Percentiles rank a stretch among this genome's conserved stretches.
Evolutionary conservation across 2,797 vertebrate genomes (phyloP).

Genomic region (Sebastes diploproa): DNA sequence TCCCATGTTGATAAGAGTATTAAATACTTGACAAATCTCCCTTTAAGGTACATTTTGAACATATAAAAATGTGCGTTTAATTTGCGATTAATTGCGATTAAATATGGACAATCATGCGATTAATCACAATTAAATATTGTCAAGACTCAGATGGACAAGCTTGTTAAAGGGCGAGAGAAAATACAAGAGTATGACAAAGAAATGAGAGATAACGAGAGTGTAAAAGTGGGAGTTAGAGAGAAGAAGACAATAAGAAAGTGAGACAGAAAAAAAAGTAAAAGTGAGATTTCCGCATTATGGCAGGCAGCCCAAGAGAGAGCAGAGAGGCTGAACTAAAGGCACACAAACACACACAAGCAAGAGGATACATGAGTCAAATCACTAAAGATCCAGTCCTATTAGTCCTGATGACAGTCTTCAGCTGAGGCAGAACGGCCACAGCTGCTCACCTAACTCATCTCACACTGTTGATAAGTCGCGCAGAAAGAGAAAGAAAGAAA

Average conservation of each 20-base stretch:
- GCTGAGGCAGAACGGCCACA: constrained; percentile 21
- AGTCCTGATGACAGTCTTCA: constrained; percentile 37
- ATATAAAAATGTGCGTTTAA: too few species aligned
- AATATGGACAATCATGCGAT: too few species aligned
- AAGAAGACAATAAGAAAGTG: neutral
- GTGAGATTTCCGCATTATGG: constrained; percentile 64
- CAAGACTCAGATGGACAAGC: neutral
- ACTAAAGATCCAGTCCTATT: constrained; percentile 52
- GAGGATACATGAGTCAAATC: constrained; percentile 39
- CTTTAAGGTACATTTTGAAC: too few species aligned
- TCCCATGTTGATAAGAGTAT: too few species aligned
- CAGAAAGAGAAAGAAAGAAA: neutral
- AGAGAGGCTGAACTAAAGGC: constrained; percentile 30
- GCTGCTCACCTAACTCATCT: constrained; percentile 23
- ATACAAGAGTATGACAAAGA: neutral
- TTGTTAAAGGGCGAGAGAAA: neutral
- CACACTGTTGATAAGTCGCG: constrained; percentile 6
- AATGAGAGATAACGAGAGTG: constrained; percentile 7
- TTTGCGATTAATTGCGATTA: too few species aligned
- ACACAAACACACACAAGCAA: neutral
- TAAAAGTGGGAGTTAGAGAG: constrained; percentile 2
- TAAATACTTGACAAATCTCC: too few species aligned
- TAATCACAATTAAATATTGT: too few species aligned
- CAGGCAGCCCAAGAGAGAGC: constrained; percentile 51
- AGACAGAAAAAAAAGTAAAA: constrained; percentile 3